Percentiles rank a stretch among this genome's conserved stretches.
Conservation (phyloP, 2,113 vertebrate genomes). For the Nothobranchius kuhntae region DNA sequence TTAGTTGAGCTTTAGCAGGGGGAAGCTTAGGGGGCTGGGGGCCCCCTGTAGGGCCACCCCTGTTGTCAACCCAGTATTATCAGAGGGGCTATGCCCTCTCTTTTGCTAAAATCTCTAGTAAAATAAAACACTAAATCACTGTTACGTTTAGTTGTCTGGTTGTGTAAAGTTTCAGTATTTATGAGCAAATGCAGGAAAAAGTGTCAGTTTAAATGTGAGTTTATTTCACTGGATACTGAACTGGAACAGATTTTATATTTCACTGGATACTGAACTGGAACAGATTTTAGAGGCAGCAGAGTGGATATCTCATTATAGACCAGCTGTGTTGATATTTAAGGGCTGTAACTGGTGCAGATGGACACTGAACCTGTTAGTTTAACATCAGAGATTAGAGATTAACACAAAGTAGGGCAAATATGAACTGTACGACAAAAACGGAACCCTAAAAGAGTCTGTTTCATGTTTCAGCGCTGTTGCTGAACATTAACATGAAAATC, state of each 20-base stretch:
- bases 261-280: neutral
- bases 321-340: neutral
- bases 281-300: slow-evolving; percentile 7
- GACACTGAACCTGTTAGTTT: neutral
- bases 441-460: neutral
- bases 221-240: neutral
- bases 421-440: neutral
- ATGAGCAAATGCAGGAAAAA: too few relatives aligned
- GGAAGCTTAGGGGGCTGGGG: too few relatives aligned
- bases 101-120: too few relatives aligned
- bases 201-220: too few relatives aligned
- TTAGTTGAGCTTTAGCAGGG: too few relatives aligned
- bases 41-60: too few relatives aligned
- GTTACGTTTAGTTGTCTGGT: too few relatives aligned
- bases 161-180: too few relatives aligned
- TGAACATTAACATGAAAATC: neutral
- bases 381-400: neutral
- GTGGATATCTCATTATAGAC: slow-evolving; percentile 7
- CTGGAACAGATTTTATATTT: neutral
- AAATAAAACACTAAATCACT: too few relatives aligned
- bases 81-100: too few relatives aligned
- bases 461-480: neutral
- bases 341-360: neutral
- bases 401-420: neutral
- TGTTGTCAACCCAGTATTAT: too few relatives aligned